Percentiles rank a stretch among this genome's conserved stretches.
Evolutionary conservation across 2,113 vertebrate species (phyloP).

Genomic region (Atrichornis clamosus): DNA sequence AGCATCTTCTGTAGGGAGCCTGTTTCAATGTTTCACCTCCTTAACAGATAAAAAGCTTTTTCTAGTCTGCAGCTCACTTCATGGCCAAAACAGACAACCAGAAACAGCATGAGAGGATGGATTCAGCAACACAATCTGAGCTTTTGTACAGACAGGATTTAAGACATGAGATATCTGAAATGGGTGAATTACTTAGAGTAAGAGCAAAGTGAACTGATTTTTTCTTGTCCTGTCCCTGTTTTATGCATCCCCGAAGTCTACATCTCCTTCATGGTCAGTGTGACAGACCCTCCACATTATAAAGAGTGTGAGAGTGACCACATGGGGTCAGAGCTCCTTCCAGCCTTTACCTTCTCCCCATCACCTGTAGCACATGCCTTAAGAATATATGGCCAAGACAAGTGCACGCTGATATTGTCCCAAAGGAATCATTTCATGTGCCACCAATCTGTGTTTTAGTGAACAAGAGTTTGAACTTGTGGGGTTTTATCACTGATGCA

Average conservation of each 20-base stretch:
- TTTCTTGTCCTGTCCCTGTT: not conserved
- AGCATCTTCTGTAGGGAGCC: not conserved
- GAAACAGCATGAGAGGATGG: not conserved
- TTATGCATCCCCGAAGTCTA: not conserved
- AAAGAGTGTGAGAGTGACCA: not conserved
- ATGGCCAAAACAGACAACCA: not conserved
- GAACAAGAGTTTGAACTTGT: not conserved
- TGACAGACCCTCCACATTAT: not conserved
- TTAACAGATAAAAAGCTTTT: not conserved
- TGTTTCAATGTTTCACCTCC: conserved; percentile 15
- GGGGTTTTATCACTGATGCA: not conserved
- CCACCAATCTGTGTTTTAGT: not conserved
- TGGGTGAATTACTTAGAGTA: not conserved
- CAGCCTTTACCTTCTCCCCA: not conserved
- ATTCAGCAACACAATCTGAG: not conserved
- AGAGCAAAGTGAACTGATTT: not conserved
- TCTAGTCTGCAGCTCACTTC: not conserved
- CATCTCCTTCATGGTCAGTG: not conserved
- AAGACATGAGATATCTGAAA: not conserved
- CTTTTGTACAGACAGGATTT: not conserved
- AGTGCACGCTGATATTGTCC: not conserved
- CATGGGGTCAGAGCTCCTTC: not conserved
- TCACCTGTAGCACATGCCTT: not conserved
- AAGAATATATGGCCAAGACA: not conserved
- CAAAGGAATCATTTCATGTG: not conserved